A percentile compares a stretch with the other conserved stretches of the same genome.
These are phyloP conservation scores for Rhinogobio ventralis DNA, from an alignment of 2,797 vertebrate genomes.

Conservation along the genomic window DNA sequence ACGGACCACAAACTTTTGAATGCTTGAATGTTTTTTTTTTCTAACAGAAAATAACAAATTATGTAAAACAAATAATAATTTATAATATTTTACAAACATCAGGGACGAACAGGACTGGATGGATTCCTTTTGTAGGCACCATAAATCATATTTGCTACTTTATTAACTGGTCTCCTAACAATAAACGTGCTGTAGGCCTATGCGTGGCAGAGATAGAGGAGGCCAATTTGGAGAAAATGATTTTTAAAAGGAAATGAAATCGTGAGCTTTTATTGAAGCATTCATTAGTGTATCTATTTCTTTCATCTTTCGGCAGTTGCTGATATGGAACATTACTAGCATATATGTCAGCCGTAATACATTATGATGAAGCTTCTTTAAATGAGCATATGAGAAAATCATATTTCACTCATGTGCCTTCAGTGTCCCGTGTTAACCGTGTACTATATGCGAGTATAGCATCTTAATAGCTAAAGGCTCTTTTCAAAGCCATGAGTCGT, in stretches of 20 bases:
- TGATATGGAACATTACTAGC: not conserved
- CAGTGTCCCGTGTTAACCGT: not conserved
- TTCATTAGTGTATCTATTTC: not conserved
- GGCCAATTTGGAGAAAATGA: not conserved
- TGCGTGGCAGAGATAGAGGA: not conserved
- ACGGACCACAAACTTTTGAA: not conserved
- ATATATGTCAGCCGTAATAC: not conserved
- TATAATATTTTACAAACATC: not conserved
- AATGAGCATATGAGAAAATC: not conserved
- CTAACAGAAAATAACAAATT: not conserved
- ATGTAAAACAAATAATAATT: not conserved
- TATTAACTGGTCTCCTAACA: not conserved
- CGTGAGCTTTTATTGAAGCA: not conserved
- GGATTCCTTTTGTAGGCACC: not conserved
- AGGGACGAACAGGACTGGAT: not conserved
- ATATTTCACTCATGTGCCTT: not conserved
- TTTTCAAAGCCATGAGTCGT: not conserved
- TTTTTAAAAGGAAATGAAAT: not conserved
- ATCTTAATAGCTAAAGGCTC: not conserved
- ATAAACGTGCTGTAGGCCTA: not conserved
- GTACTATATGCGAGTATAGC: too few species aligned
- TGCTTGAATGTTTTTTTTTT: not conserved
- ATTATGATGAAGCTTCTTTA: not conserved
- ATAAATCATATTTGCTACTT: not conserved
- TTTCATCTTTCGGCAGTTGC: not conserved